Conservation (phyloP, 2,888 invertebrate genomes). For the Caenorhabditis parvicauda region DNA sequence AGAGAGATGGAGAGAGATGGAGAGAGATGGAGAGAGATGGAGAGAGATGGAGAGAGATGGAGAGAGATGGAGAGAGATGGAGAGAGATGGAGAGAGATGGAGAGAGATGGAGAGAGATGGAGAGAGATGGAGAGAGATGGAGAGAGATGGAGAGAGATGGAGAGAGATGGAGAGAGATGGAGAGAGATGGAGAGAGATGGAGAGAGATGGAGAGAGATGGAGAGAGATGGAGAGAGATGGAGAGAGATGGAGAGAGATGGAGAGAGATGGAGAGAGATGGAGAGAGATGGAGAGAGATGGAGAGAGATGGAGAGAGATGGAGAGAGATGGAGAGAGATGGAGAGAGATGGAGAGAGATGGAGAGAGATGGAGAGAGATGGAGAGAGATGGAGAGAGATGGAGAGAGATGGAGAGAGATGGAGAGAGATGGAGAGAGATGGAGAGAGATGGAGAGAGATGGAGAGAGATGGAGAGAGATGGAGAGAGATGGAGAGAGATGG, state of each 20-base stretch:
- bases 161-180: slow-evolving; percentile 2
- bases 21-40: slow-evolving; percentile 10
- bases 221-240: background rate
- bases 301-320: background rate
- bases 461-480: slow-evolving; percentile 7
- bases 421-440: slow-evolving; percentile 3
- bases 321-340: background rate
- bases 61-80: slow-evolving; percentile 3
- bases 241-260: background rate
- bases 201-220: background rate
- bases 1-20: slow-evolving; percentile 3
- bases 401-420: slow-evolving; percentile 1
- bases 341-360: background rate
- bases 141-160: background rate
- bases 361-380: slow-evolving; percentile 1
- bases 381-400: slow-evolving; percentile 11
- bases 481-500: background rate
- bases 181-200: background rate
- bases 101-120: background rate
- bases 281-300: slow-evolving; percentile 1
- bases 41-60: slow-evolving; percentile 1
- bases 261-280: slow-evolving; percentile 2
- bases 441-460: slow-evolving; percentile 5
- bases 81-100: slow-evolving; percentile 8
- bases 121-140: slow-evolving; percentile 1